Evolutionary conservation across 2,888 invertebrate species (phyloP).

Genomic region (Andrena dorsata): DNA sequence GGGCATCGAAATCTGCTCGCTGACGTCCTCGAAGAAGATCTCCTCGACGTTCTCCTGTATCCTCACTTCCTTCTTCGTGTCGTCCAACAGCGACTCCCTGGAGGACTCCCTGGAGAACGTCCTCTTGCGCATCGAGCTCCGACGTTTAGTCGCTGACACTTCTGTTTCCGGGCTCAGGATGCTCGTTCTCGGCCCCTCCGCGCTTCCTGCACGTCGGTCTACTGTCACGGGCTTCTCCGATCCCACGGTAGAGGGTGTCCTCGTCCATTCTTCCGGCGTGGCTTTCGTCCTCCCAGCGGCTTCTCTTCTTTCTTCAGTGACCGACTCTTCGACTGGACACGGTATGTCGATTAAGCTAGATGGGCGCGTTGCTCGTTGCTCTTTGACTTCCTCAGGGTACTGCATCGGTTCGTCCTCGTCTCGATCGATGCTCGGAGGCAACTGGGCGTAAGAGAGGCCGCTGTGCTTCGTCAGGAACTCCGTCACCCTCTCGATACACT

Average conservation of each 20-base stretch:
- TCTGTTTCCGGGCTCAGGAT: constrained; percentile 16
- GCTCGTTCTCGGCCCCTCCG: neutral
- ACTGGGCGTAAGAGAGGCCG: constrained; percentile 43
- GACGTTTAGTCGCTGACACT: constrained; percentile 51
- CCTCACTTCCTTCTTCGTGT: constrained; percentile 74
- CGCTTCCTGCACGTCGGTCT: neutral
- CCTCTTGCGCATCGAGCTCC: constrained; percentile 66
- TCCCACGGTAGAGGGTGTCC: constrained; percentile 1
- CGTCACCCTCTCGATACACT: constrained; percentile 74
- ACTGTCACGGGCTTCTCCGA: neutral
- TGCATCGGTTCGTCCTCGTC: neutral
- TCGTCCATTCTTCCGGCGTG: constrained; percentile 19
- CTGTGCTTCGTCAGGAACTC: constrained; percentile 73
- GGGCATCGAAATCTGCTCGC: constrained; percentile 64
- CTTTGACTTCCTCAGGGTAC: neutral
- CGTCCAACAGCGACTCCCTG: constrained; percentile 67
- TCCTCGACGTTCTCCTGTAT: constrained; percentile 74
- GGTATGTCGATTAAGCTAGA: constrained; percentile 28
- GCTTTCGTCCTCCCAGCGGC: neutral
- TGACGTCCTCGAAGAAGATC: constrained; percentile 70
- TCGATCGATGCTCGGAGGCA: neutral
- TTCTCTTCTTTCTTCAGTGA: neutral
- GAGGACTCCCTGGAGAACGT: constrained; percentile 69
- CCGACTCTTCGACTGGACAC: neutral
- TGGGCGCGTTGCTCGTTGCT: constrained; percentile 51